Percentiles rank a stretch among this genome's conserved stretches.
Conservation (phyloP, 2,888 invertebrate species). For the Cotesia congregata region DNA sequence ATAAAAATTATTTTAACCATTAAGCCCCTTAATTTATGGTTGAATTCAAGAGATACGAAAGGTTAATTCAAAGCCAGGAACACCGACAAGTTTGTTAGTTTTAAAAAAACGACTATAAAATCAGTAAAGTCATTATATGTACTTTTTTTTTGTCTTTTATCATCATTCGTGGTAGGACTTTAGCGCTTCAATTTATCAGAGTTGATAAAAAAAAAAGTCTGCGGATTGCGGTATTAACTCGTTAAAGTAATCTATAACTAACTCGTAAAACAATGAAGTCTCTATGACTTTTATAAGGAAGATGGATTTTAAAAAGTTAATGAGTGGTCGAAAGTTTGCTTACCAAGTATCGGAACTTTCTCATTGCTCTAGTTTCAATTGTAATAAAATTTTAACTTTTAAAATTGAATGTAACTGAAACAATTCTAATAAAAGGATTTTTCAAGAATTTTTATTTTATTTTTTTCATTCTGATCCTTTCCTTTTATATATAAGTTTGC, state of each 20-base stretch:
- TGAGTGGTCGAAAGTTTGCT: not conserved
- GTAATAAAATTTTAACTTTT: not conserved
- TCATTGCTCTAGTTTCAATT: not conserved
- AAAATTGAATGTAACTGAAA: not conserved
- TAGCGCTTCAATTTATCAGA: slow-evolving; percentile 55
- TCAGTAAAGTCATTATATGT: slow-evolving; percentile 39
- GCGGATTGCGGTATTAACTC: slow-evolving; percentile 53
- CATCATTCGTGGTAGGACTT: slow-evolving; percentile 35
- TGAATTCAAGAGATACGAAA: slow-evolving; percentile 21
- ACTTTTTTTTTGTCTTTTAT: slow-evolving; percentile 14
- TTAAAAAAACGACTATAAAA: slow-evolving; percentile 32
- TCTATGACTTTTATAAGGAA: slow-evolving; percentile 8
- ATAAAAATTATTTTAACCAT: slow-evolving; percentile 35
- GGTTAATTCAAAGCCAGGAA: slow-evolving; percentile 35
- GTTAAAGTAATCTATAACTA: slow-evolving; percentile 68
- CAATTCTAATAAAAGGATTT: too few species aligned
- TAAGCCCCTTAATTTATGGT: slow-evolving; percentile 12
- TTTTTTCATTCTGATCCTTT: too few species aligned
- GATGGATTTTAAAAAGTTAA: not conserved
- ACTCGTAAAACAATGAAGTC: slow-evolving; percentile 67
- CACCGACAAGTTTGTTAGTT: slow-evolving; percentile 2
- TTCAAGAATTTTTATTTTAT: too few species aligned
- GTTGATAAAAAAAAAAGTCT: slow-evolving; percentile 44
- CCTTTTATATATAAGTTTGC: too few species aligned
- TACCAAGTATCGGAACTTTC: not conserved